Base-by-base conservation (phyloP, 2,888 invertebrate genomes). In the Metopia argyrocephala region DNA sequence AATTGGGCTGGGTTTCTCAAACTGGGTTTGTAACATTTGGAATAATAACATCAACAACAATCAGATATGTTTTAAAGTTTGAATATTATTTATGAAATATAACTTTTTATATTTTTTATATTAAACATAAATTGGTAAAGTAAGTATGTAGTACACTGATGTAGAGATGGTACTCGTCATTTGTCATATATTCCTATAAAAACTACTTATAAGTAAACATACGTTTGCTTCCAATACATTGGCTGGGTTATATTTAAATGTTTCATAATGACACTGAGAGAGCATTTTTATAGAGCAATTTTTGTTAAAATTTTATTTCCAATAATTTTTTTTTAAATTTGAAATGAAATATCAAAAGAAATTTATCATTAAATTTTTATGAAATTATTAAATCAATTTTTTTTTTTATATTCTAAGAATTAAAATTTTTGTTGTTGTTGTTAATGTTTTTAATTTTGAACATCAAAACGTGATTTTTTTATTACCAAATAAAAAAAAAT, bases 381-480 rank as follows among this genome's bases (percentile, higher is more conserved):
- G 27, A 76, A 68, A 74, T 18, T 68, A 50, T 74, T 38, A 59
- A 79, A 69, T 74, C 45, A 74, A 9, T 12, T 59, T 79, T 31
- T 54, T 57, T 59, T 31, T 5, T 9, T 31, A 7, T 57, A 25
- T 64, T 74, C 65, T 68, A 5, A 38, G 61, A 78, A 62, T 45
- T 73, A 2, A 27, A 27, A 46, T 25, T 74, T 59, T 66, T 48
- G 31, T 61, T 73, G 27, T 46, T 48, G 28, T 57, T 57, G 3
- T 38, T 38, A 15, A 12, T 25, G 64, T 48, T 45, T 62, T 15
- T 21, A 20, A 73, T 21, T 50, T 78, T 31, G n/a, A 46, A 71
- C 59, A 54, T 18, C 46, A 66, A 78, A 78, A 71, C 78, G 78
- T 78, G 78, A 70, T 71, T 78, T n/a, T 76, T 71, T 71, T 61